phyloP scores from a whole-genome alignment of 35 echinoderm and acorn worm genomes.

The Heliocidaris erythrogramma region DNA sequence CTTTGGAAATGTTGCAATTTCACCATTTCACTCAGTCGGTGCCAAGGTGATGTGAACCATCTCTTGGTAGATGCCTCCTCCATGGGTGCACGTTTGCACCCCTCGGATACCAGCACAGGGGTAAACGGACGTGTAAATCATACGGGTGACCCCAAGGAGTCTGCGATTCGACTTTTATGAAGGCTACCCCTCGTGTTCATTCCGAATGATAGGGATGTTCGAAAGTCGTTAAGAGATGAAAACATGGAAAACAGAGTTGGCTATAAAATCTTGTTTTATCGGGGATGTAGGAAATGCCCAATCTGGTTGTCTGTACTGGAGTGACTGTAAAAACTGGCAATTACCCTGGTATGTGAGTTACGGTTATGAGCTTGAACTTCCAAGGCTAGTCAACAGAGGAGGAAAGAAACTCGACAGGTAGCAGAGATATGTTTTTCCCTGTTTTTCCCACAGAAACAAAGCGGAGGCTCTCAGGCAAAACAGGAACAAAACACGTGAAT shows the following conservation, averaged over 20 bases:
- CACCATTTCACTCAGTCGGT: neutral
- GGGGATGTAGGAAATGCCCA: neutral
- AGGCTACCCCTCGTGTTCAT: conserved; percentile 29
- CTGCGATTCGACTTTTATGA: conserved; percentile 13
- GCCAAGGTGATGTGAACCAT: neutral
- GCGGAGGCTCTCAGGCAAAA: neutral
- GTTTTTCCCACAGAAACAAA: neutral
- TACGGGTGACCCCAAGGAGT: conserved; percentile 22
- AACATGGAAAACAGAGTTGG: conserved; percentile 25
- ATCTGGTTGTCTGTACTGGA: neutral
- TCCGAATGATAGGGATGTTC: neutral
- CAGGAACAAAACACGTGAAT: too few relatives aligned
- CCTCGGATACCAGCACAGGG: neutral
- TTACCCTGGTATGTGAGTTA: neutral
- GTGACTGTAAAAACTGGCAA: neutral
- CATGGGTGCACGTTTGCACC: neutral
- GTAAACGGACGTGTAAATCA: conserved; percentile 37
- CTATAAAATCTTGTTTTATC: conserved; percentile 23
- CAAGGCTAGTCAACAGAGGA: neutral
- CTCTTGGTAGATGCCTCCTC: neutral
- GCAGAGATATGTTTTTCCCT: neutral
- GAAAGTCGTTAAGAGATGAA: neutral
- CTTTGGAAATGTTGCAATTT: neutral
- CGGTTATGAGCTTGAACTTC: neutral
- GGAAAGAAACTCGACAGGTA: neutral